Evolutionary conservation across 2,113 vertebrate genomes (phyloP).

Genomic region (Ochotona curzoniae): DNA sequence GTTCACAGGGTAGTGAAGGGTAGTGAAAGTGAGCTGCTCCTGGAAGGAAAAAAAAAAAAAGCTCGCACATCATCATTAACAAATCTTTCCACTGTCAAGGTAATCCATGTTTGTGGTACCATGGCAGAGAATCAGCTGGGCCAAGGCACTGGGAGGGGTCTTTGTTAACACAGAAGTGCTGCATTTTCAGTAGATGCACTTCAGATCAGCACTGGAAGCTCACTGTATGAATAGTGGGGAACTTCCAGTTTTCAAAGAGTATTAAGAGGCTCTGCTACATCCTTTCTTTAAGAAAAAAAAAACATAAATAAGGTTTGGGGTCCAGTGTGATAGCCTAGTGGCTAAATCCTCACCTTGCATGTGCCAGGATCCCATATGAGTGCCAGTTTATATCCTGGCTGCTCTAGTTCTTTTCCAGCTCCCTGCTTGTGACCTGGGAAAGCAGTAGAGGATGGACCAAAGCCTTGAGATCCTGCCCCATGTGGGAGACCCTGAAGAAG

Average conservation of each 20-base stretch:
- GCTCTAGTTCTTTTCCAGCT: too few relatives aligned
- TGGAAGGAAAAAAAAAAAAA: background rate
- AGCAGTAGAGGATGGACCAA: too few relatives aligned
- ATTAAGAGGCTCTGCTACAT: background rate
- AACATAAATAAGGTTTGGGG: too few relatives aligned
- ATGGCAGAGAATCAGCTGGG: slow-evolving; percentile 2
- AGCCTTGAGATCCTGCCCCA: too few relatives aligned
- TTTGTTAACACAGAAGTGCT: slow-evolving; percentile 19
- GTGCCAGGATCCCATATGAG: too few relatives aligned
- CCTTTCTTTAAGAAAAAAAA: background rate
- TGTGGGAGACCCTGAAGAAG: too few relatives aligned
- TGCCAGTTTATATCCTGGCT: too few relatives aligned
- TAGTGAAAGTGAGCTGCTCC: background rate
- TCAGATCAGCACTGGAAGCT: background rate
- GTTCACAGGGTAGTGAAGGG: slow-evolving; percentile 38
- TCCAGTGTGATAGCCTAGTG: too few relatives aligned
- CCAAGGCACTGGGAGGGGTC: background rate
- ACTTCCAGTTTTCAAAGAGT: background rate
- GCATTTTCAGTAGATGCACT: background rate
- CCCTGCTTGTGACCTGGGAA: too few relatives aligned
- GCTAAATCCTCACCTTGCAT: too few relatives aligned
- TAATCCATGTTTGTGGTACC: background rate
- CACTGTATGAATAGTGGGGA: background rate
- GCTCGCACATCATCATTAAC: background rate
- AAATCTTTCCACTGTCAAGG: slow-evolving; percentile 2